These are phyloP conservation scores for Orussus abietinus DNA, from an alignment of 1,140 invertebrate species.

Conservation along the genomic window DNA sequence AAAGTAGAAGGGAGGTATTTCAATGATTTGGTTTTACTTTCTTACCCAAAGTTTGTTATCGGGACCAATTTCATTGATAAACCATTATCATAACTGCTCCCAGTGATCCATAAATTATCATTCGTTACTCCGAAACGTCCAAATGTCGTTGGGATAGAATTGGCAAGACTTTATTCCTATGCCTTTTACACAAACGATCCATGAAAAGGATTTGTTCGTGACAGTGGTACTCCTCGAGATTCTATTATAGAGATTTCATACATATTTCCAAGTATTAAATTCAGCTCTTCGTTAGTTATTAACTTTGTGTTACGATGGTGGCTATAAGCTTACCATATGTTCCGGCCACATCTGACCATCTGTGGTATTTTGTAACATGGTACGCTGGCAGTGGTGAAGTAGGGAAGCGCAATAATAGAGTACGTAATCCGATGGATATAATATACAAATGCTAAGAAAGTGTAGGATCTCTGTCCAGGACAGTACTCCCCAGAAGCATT, in stretches of 20 bases:
- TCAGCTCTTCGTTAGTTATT: not conserved
- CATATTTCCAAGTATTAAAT: constrained; percentile 7
- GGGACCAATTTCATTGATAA: too few relatives aligned
- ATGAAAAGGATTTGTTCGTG: constrained; percentile 43
- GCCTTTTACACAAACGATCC: constrained; percentile 44
- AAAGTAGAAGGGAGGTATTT: too few relatives aligned
- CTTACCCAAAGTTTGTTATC: too few relatives aligned
- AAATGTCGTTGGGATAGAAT: constrained; percentile 32
- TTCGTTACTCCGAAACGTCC: constrained; percentile 17
- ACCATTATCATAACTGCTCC: too few relatives aligned
- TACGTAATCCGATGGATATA: constrained; percentile 47
- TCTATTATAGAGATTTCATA: constrained; percentile 22
- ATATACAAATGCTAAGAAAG: constrained; percentile 42
- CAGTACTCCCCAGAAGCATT: constrained; percentile 48
- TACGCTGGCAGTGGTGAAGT: constrained; percentile 35
- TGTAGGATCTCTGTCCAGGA: constrained; percentile 47
- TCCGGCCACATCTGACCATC: constrained; percentile 45
- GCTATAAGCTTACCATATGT: constrained; percentile 34
- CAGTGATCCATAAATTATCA: too few relatives aligned
- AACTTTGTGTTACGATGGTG: constrained; percentile 3
- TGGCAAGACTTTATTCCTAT: constrained; percentile 45
- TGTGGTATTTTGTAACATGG: constrained; percentile 34
- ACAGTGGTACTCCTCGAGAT: constrained; percentile 38
- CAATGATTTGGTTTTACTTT: too few relatives aligned
- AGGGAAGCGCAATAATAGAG: constrained; percentile 48